Percentiles rank a stretch among this genome's conserved stretches.
phyloP scores from a whole-genome alignment of 2,888 invertebrate genomes.

The Drosophila diplacantha region DNA sequence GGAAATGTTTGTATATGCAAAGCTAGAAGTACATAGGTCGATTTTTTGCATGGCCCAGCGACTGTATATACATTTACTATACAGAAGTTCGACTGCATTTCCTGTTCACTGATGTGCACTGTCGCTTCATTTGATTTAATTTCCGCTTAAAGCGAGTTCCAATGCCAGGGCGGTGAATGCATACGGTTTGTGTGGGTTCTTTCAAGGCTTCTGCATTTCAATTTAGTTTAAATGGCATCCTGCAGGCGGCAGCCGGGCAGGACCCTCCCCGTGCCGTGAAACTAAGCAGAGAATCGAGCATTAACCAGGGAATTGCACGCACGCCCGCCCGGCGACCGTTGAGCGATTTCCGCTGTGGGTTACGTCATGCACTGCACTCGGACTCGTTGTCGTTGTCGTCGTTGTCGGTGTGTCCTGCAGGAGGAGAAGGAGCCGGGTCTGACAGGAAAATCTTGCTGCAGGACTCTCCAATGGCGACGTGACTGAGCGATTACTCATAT shows the following conservation, averaged over 20 bases:
- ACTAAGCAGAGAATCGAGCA: slow-evolving; percentile 32
- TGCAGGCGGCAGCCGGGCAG: slow-evolving; percentile 11
- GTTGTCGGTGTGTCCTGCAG: background rate
- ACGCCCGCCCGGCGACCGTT: slow-evolving; percentile 39
- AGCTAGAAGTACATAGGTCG: slow-evolving; percentile 1
- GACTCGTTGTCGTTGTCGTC: background rate
- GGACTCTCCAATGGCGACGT: slow-evolving; percentile 47
- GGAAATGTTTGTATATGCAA: background rate
- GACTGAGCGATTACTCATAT: slow-evolving; percentile 72
- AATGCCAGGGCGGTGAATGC: slow-evolving; percentile 15
- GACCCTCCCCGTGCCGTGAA: background rate
- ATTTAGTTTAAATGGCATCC: slow-evolving; percentile 44
- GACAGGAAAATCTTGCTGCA: slow-evolving; percentile 54
- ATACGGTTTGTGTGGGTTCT: slow-evolving; percentile 23
- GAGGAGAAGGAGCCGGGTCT: background rate
- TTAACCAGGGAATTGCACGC: slow-evolving; percentile 55
- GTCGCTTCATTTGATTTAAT: slow-evolving; percentile 38
- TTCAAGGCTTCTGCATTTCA: slow-evolving; percentile 42
- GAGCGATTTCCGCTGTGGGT: slow-evolving; percentile 63
- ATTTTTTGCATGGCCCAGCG: slow-evolving; percentile 7
- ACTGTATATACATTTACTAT: background rate
- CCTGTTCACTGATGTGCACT: slow-evolving; percentile 18
- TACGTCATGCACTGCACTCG: slow-evolving; percentile 60
- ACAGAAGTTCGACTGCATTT: slow-evolving; percentile 8
- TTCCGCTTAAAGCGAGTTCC: slow-evolving; percentile 30